Base-by-base conservation (phyloP, 2,888 invertebrate species). In the Agonopterix heracliana region DNA sequence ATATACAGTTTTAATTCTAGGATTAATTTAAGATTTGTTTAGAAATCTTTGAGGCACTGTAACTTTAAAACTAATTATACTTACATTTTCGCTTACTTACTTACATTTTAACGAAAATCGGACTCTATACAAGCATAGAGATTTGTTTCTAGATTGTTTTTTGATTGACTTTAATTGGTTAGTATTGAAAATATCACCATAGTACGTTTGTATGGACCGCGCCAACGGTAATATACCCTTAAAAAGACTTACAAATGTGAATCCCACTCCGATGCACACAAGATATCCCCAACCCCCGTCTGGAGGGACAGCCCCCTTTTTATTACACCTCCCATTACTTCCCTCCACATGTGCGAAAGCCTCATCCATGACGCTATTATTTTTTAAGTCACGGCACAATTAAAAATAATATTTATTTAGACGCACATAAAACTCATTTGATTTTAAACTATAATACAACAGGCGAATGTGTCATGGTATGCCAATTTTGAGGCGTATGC, bases 231-330 rank as follows among this genome's bases (percentile, higher is more conserved):
- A n/a, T n/a, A n/a, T n/a, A n/a, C n/a, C n/a, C n/a, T n/a, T 44
- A 11, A 44, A 48, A 54, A 54, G 60, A 91, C 93, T 93, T 86
- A 95, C 94, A 71, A 93, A 93, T 41, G 93, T 92, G 53, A 94
- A 74, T 58, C 93, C 92, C 66, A 94, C 92, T 13, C 94, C 94
- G 9, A 94, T 64, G 36, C 93, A 92, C 10, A 95, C 91, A 46
- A 94, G 78, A 74, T 94, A 94, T 0, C 95, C 95, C 94, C 94
- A 96, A 0, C 95, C 95, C 3, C 95, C 95, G 60, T 94, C 94
- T 0, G 94, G 94, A 1, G 93, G 74, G 0, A 76, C 53, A 47
- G 71, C 45, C 5, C 78, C 67, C 52, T 71, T 78, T 48, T 72
- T 78, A 14, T 53, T 51, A 26, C 60, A 54, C 36, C 51, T 64